phyloP scores from a whole-genome alignment of 2,888 invertebrate genomes.

The Willowsia nigromaculata region DNA sequence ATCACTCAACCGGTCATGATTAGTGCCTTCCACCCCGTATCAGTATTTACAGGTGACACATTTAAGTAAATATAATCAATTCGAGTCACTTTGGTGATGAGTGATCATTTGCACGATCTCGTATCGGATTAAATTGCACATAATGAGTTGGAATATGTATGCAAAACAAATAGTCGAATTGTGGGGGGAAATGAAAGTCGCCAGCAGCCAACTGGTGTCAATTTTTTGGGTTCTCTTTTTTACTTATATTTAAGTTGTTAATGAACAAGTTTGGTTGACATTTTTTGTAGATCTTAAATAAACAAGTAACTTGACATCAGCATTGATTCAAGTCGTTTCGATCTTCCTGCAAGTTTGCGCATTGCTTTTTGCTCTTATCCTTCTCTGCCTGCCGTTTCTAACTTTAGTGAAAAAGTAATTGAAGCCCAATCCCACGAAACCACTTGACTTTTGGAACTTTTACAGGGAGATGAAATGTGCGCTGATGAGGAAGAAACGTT shows the following conservation, averaged over 20 bases:
- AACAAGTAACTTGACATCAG: not conserved
- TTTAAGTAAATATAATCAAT: not conserved
- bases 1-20: no score
- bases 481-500: not conserved
- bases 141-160: not conserved
- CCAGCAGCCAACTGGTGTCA: not conserved
- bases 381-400: not conserved
- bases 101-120: not conserved
- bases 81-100: constrained; percentile 4
- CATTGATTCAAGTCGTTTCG: not conserved
- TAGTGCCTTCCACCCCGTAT: not conserved
- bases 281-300: not conserved
- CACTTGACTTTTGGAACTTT: constrained; percentile 1
- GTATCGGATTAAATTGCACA: constrained; percentile 6
- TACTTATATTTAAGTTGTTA: not conserved
- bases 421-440: not conserved
- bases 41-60: not conserved
- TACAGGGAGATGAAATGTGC: constrained; percentile 11
- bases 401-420: not conserved
- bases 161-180: not conserved
- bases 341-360: not conserved
- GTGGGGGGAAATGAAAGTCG: not conserved
- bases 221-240: not conserved
- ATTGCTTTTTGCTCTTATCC: not conserved
- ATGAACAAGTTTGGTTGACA: not conserved